phyloP scores from a whole-genome alignment of 2,113 vertebrate genomes.

The Coreoperca whiteheadi region DNA sequence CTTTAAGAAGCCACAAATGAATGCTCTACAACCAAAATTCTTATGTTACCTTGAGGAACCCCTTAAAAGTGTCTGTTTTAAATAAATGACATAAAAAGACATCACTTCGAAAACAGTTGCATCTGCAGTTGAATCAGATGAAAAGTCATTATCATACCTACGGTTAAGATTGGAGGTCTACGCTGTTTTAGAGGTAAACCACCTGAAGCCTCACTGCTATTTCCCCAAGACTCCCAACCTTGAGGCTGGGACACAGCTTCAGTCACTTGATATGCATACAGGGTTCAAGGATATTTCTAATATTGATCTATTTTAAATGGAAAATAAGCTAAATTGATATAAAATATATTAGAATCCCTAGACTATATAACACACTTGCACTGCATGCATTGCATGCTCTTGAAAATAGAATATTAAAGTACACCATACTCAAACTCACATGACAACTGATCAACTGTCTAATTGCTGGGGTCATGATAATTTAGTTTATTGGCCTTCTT shows the following conservation, averaged over 20 bases:
- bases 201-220: background rate
- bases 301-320: background rate
- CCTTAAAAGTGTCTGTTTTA: background rate
- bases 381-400: slow-evolving; percentile 20
- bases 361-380: background rate
- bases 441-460: background rate
- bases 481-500: background rate
- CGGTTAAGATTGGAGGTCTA: background rate
- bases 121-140: background rate
- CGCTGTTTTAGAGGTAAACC: background rate
- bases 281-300: background rate
- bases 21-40: background rate
- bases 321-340: slow-evolving; percentile 2
- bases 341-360: background rate
- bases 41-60: slow-evolving; percentile 10
- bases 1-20: background rate
- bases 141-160: background rate
- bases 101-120: background rate
- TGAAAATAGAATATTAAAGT: slow-evolving; percentile 8
- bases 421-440: slow-evolving; percentile 6
- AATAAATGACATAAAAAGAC: background rate
- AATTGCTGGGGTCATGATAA: background rate
- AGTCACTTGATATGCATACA: background rate
- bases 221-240: background rate
- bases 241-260: background rate